These are phyloP conservation scores for Pyrrhosoma nymphula DNA, from an alignment of 2,888 invertebrate genomes.

Conservation along the genomic window DNA sequence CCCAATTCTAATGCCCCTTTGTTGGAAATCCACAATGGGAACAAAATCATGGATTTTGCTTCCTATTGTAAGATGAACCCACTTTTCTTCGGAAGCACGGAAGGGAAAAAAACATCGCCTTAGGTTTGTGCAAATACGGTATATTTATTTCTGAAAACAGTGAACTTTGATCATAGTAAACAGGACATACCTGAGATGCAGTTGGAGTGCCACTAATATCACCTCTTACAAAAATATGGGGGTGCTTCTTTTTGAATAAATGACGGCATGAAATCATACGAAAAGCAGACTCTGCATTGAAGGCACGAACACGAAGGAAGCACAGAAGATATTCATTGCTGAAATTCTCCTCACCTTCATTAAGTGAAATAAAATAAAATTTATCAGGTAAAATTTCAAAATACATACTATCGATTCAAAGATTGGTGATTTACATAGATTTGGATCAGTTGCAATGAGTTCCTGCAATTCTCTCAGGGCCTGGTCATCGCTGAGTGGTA, in stretches of 20 bases:
- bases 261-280: constrained; percentile 51
- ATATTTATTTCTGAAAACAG: too few relatives aligned
- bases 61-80: too few relatives aligned
- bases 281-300: constrained; percentile 46
- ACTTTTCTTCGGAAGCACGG: too few relatives aligned
- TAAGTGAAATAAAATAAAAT: not conserved
- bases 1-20: too few relatives aligned
- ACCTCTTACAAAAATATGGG: constrained; percentile 19
- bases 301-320: constrained; percentile 42
- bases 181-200: not conserved
- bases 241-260: constrained; percentile 44
- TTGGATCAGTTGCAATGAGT: constrained; percentile 13
- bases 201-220: constrained; percentile 4
- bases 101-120: too few relatives aligned
- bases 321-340: constrained; percentile 17
- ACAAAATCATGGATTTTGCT: too few relatives aligned
- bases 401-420: not conserved
- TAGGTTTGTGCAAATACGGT: too few relatives aligned
- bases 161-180: not conserved
- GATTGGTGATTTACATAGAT: not conserved
- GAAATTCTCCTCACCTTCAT: constrained; percentile 45
- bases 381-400: not conserved
- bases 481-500: constrained; percentile 28
- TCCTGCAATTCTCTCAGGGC: constrained; percentile 7
- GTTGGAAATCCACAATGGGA: too few relatives aligned